Evolutionary conservation across 2,888 invertebrate species (phyloP).

Genomic region (Uloborus plumipes): DNA sequence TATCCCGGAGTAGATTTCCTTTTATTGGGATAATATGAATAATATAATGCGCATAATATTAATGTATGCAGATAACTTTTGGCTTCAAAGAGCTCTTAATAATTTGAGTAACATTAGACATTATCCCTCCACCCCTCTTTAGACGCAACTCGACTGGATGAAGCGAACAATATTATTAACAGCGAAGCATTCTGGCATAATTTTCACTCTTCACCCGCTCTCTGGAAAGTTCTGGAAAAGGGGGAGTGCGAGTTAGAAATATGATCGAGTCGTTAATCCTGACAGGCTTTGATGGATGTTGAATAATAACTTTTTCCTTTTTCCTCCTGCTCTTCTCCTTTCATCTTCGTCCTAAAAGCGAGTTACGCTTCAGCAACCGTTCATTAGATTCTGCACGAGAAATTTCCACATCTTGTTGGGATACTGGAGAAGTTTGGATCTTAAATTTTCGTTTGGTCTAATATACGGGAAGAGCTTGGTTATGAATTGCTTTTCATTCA

Average conservation of each 20-base stretch:
- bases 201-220: conserved; percentile 21
- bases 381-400: conserved; percentile 32
- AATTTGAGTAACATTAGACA: too few species aligned
- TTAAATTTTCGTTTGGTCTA: conserved; percentile 29
- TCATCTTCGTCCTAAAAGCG: conserved; percentile 21
- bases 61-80: too few species aligned
- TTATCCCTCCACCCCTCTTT: too few species aligned
- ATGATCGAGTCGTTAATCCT: conserved; percentile 48
- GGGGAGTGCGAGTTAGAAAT: conserved; percentile 25
- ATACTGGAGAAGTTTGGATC: conserved; percentile 23
- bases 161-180: conserved; percentile 35
- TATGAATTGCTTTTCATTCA: conserved; percentile 17
- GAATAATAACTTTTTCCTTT: conserved; percentile 46
- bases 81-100: too few species aligned
- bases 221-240: not conserved
- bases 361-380: conserved; percentile 20
- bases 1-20: too few species aligned
- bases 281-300: conserved; percentile 45
- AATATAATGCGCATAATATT: too few species aligned
- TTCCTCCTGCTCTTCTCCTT: conserved; percentile 21
- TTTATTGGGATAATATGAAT: too few species aligned
- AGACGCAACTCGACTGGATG: not conserved
- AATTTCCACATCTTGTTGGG: conserved; percentile 30
- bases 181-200: conserved; percentile 24
- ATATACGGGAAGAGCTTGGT: conserved; percentile 7